Base-by-base conservation (phyloP, 2,888 invertebrate genomes). In the Acleris sparsana region DNA sequence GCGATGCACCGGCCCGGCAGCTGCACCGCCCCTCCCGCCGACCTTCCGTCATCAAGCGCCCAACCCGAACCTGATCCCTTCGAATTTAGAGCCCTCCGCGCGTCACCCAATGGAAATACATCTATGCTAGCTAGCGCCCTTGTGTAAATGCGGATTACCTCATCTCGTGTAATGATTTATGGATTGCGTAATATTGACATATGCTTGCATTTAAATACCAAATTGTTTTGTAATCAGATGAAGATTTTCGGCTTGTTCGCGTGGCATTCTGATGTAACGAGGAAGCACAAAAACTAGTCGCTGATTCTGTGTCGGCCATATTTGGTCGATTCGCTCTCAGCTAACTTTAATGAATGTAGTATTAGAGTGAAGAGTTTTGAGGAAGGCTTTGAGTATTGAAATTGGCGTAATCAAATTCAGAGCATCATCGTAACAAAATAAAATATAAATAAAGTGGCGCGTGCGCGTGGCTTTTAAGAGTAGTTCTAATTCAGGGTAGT, bases 11-110 rank as follows among this genome's bases (percentile, higher is more conserved):
- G 74, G 72, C 88, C 84, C 84, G 83, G 82, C 88, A 89, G 88
- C 89, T 90, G 90, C 89, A 88, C 86, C 88, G 85, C 88, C 86
- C 89, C 85, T 78, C 85, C 82, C 75, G 65, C 81, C 80, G 73
- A 73, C 82, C 85, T 84, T 82, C 84, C 85, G 84, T 82, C 85
- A 79, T 75, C 77, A 69, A 75, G 75, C 75, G 73, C 74, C 72
- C 73, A 72, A 73, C 69, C 75, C 76, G 72, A 74, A 71, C 76
- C 75, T 62, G 63, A 64, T 66, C 65, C 73, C 73, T 73, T 75
- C 77, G 72, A 77, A 78, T 78, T 78, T 77, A 74, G 72, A 73
- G 72, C 70, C 70, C 72, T 66, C 64, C 16, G 68, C 46, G 49
- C 58, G 56, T 60, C 62, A 52, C 58, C 57, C 63, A 64, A 68